phyloP scores from a whole-genome alignment of 2,113 vertebrate species.

The Ia io region DNA sequence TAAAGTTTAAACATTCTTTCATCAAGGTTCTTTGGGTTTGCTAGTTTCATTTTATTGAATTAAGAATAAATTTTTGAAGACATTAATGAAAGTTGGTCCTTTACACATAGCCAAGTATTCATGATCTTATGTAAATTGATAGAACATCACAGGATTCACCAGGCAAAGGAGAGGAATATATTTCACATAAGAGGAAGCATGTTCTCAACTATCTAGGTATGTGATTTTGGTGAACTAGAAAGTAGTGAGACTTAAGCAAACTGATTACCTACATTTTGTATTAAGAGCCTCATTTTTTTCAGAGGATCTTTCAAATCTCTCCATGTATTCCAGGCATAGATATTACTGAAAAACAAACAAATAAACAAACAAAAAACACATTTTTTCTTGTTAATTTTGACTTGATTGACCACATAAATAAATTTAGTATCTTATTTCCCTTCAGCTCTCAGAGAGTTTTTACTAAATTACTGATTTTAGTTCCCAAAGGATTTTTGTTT shows the following conservation, averaged over 20 bases:
- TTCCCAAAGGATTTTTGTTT: neutral
- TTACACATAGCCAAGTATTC: neutral
- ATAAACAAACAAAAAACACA: neutral
- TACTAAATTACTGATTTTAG: neutral
- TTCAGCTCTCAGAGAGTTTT: neutral
- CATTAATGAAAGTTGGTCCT: neutral
- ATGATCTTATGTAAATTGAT: neutral
- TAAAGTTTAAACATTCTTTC: neutral
- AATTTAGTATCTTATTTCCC: neutral
- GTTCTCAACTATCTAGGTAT: neutral
- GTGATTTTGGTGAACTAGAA: neutral
- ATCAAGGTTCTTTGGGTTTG: neutral
- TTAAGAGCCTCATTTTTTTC: neutral
- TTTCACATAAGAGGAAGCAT: neutral
- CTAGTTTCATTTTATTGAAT: neutral
- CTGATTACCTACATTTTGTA: neutral
- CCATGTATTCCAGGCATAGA: neutral
- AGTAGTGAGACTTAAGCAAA: neutral
- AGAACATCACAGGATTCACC: neutral
- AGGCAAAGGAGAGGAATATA: neutral
- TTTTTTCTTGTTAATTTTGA: slow-evolving; percentile 23
- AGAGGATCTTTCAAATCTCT: neutral
- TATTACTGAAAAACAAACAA: neutral
- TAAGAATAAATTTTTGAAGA: neutral
- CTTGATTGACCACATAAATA: neutral